phyloP scores from a whole-genome alignment of 2,888 invertebrate genomes.

The Resseliella maxima region DNA sequence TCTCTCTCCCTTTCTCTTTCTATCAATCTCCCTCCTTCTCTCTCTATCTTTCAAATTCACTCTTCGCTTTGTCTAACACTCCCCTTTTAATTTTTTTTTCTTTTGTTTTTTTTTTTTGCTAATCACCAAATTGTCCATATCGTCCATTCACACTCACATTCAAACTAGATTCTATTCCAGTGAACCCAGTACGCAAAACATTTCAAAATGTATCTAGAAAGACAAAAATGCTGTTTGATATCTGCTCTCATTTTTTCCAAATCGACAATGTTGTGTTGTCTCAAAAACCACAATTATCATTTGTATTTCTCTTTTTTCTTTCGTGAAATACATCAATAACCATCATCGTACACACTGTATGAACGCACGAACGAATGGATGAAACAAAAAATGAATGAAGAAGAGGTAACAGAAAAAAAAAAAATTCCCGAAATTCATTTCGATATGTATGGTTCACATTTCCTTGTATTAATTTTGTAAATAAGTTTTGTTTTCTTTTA shows the following conservation, averaged over 20 bases:
- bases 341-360: neutral
- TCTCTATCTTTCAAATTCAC: no score
- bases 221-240: conserved; percentile 5
- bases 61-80: neutral
- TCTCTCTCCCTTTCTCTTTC: neutral
- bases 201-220: neutral
- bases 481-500: neutral
- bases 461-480: neutral
- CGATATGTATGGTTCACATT: neutral
- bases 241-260: neutral
- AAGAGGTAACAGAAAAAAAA: neutral
- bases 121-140: neutral
- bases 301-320: neutral
- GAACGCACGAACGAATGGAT: neutral
- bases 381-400: no score
- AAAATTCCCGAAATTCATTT: neutral
- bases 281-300: neutral
- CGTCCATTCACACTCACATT: neutral
- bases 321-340: neutral
- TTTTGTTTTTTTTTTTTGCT: neutral
- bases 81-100: neutral
- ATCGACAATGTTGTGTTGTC: neutral
- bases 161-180: neutral
- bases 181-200: neutral
- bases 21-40: no score